Percentiles rank a stretch among this genome's conserved stretches.
Evolutionary conservation across 2,888 invertebrate genomes (phyloP).

Genomic region (Amiota mariae): DNA sequence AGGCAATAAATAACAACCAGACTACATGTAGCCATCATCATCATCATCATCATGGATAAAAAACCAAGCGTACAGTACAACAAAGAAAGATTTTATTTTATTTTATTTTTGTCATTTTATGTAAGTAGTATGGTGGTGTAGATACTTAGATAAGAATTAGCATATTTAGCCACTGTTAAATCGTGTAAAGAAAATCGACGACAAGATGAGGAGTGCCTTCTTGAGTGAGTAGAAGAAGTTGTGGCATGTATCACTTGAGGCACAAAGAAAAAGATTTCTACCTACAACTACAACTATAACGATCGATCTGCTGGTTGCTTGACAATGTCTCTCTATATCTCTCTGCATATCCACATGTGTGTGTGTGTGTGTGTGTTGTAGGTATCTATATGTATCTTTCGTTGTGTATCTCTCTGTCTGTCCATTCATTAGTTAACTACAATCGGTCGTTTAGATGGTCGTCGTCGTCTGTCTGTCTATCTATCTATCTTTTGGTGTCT

Average conservation of each 20-base stretch:
- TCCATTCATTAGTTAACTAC: slow-evolving; percentile 25
- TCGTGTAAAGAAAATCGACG: slow-evolving; percentile 31
- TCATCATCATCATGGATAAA: neutral
- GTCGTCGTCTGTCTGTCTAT: slow-evolving; percentile 37
- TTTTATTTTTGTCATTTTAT: too few species aligned
- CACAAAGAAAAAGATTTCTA: too few species aligned
- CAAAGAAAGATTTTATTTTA: neutral
- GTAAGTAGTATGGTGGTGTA: neutral
- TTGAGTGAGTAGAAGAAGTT: too few species aligned
- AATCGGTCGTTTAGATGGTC: neutral
- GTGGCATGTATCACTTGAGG: too few species aligned
- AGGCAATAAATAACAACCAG: slow-evolving; percentile 17
- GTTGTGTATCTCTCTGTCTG: neutral
- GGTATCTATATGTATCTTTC: too few species aligned
- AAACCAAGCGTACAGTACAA: neutral
- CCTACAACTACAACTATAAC: neutral
- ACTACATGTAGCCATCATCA: slow-evolving; percentile 15
- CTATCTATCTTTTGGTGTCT: slow-evolving; percentile 44
- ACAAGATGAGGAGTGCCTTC: neutral
- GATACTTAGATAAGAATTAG: slow-evolving; percentile 47
- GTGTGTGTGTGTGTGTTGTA: neutral
- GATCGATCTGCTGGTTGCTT: neutral
- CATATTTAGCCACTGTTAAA: slow-evolving; percentile 57
- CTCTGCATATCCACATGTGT: neutral
- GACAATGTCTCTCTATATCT: neutral